Conservation (phyloP, 2,797 vertebrate genomes). For the Rhabdophis nuchalis region DNA sequence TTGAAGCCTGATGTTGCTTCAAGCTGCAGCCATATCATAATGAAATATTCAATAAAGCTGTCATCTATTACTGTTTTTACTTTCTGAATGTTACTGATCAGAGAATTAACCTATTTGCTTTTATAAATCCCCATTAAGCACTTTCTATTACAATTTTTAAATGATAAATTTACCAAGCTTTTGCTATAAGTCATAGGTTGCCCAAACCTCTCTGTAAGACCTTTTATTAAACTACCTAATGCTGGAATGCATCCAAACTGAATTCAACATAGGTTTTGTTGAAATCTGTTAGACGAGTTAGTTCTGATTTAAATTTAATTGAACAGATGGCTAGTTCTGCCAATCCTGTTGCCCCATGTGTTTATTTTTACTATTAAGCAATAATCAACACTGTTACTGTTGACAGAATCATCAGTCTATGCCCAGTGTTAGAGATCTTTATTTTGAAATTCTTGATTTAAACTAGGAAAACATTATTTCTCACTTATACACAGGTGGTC, state of each 20-base stretch:
- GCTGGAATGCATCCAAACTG: neutral
- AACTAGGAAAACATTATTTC: neutral
- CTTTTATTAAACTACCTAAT: neutral
- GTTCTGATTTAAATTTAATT: neutral
- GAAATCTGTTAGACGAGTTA: neutral
- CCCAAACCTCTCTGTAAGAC: neutral
- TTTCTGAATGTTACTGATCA: conserved; percentile 38
- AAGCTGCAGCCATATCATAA: conserved; percentile 36
- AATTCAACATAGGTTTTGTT: neutral
- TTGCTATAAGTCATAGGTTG: neutral
- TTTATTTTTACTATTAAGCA: neutral
- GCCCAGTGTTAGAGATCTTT: neutral
- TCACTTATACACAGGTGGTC: neutral
- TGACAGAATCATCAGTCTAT: neutral
- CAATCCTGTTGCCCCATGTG: neutral
- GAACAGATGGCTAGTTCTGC: neutral
- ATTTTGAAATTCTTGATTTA: neutral
- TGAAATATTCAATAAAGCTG: conserved; percentile 54
- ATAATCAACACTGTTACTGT: neutral
- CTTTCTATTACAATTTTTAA: conserved; percentile 18
- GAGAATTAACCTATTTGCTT: conserved; percentile 42
- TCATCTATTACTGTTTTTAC: conserved; percentile 53
- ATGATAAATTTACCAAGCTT: conserved; percentile 17
- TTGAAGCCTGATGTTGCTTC: conserved; percentile 52
- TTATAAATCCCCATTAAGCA: conserved; percentile 36